Base-by-base conservation (phyloP, 1,140 invertebrate species). In the Zaprionus ornatus region DNA sequence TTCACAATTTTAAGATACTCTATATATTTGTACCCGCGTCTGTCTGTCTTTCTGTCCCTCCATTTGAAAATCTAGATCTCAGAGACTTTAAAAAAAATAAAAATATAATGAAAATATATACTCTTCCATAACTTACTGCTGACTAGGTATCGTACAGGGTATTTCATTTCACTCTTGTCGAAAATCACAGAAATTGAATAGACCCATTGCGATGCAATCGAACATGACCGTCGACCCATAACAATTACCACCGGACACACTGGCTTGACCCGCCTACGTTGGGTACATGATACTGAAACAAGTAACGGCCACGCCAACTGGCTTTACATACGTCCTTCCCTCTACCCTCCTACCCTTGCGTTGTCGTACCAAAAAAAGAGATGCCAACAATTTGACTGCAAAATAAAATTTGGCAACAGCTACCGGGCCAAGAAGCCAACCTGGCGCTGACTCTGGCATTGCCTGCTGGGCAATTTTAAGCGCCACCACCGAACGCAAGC, bases 391-490 rank as follows among this genome's bases (percentile, higher is more conserved):
- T 87, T 87, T 87, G 80, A 86, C 80, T 80, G 83, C 77, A 88
- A 83, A 88, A 87, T 88, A 88, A 87, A 88, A 88, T 87, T 87
- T 87, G 85, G 85, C 84, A 87, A 65, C 67, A 77, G 75, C 37
- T 57, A 59, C 48, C 37, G 32, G 70, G 60, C 64, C 63, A 72
- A 63, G 37, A 55, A 54, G 72, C 77, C 80, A 83, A 83, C 76
- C 83, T 74, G 79, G 61, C 42, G 19, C 40, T 50, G 15, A 32
- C 12, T 15, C 37, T 45, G 40, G n/a, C 40, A 17, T 9, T 45
- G 40, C 40, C 55, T 40, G 42, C 54, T 54, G 42, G 52, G 45
- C 67, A 71, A 50, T 62, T 52, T 69, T 62, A 69, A 62, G 72
- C 29, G 57, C 40, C 42, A 27, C 63, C 10, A n/a, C 63, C 40